Conservation (phyloP, 2,113 vertebrate genomes). For the Anolis sagrei region DNA sequence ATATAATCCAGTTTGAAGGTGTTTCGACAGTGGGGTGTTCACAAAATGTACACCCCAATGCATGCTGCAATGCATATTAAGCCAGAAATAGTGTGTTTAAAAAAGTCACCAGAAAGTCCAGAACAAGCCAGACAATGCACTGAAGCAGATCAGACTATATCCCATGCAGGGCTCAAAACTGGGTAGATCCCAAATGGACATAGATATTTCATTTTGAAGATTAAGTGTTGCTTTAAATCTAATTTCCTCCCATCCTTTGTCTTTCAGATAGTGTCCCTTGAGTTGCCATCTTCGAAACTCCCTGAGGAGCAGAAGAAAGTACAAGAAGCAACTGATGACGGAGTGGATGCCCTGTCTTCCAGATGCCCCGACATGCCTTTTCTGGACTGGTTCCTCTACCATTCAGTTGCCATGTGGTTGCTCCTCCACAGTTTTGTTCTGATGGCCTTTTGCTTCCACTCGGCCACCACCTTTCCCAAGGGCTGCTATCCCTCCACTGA, state of each 20-base stretch:
- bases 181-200: no score
- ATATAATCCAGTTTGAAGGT: no score
- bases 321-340: neutral
- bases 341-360: slow-evolving; percentile 61
- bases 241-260: slow-evolving; percentile 13
- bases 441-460: slow-evolving; percentile 83
- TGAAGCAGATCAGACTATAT: no score
- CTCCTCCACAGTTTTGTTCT: slow-evolving; percentile 87
- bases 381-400: slow-evolving; percentile 75
- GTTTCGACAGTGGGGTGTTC: no score
- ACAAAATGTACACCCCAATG: no score
- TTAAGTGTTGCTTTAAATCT: neutral
- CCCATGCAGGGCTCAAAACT: no score
- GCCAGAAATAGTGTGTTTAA: no score
- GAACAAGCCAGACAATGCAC: no score
- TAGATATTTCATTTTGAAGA: neutral
- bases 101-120: no score
- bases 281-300: neutral
- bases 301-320: neutral
- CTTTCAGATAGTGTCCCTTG: slow-evolving; percentile 37
- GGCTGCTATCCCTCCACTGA: slow-evolving; percentile 87
- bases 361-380: slow-evolving; percentile 67
- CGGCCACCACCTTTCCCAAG: slow-evolving; percentile 82
- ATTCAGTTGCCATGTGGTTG: slow-evolving; percentile 82
- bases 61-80: no score